Evolutionary conservation across 2,888 invertebrate genomes (phyloP), one percentile per base, ranked within the genome.

Genomic region (Alviniconcha strummeri): DNA sequence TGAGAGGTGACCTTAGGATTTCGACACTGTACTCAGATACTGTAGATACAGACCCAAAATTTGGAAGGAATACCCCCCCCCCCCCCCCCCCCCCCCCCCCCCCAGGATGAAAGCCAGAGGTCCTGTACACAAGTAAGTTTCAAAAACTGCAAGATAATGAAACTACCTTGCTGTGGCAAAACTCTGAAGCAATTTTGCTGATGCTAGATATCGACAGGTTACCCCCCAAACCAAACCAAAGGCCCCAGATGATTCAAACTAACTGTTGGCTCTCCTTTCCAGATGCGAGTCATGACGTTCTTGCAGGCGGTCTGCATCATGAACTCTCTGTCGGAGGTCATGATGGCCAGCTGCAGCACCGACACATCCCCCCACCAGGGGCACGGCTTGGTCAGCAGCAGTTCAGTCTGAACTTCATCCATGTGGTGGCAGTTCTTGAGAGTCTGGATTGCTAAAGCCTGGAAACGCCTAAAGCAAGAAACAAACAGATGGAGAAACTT

Each of bases 281-380:
- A 94, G 54, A 93, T 91, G 67, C 89, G 90, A 82, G 91, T 93
- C 57, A 94, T 89, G 6, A 93, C 88, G 36, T 89, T 87, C 86
- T 93, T 93, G 85, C 93, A 94, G 36, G 93, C 93, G 5, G 91
- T 89, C 80, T 93, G 92, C 17, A 92, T 89, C 81, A 94, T 92
- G 86, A 94, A 94, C 57, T 89, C 88, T 83, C 91, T 92, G 87
- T 93, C 92, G 84, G 92, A 91, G 0, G 92, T 92, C 82, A 91
- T 88, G 52, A 92, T 91, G 6, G 93, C 93, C 83, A 93, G 89
- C 82, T 89, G 86, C 79, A 93, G 86, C 69, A 89, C 89, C 0
- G 93, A 93, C 9, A 91, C 87, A 17, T 89, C 84, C 7, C 93
- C 92, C 90, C 92, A 93, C 86, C 90, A 89, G 7, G 86, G 85